A percentile compares a stretch with the other conserved stretches of the same genome.
Conservation (phyloP, 2,797 vertebrate genomes). For the Numenius phaeopus region DNA sequence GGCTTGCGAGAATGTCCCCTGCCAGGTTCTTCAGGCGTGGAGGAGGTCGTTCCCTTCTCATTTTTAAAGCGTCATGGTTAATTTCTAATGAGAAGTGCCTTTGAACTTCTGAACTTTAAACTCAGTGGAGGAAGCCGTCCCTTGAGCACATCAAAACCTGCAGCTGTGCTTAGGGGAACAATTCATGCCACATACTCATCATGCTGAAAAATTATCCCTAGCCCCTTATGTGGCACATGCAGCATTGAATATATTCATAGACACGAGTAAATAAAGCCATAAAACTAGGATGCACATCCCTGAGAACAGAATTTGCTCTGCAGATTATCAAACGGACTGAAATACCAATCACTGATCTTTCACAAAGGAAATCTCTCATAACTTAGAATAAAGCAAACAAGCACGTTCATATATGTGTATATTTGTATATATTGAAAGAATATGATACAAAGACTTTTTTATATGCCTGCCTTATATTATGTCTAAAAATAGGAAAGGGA, state of each 20-base stretch:
- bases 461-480: neutral
- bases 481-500: neutral
- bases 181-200: conserved; percentile 1
- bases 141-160: conserved; percentile 7
- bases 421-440: neutral
- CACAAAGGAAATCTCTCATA: neutral
- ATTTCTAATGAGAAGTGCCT: conserved; percentile 63
- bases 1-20: neutral
- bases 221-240: neutral
- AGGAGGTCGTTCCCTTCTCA: neutral
- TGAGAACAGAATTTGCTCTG: neutral
- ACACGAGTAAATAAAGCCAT: neutral
- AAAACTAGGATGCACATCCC: neutral
- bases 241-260: neutral
- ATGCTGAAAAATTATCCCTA: neutral
- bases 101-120: conserved; percentile 69
- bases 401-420: too few relatives aligned
- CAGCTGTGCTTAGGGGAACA: neutral
- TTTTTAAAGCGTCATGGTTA: conserved; percentile 25
- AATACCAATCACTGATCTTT: neutral
- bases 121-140: neutral
- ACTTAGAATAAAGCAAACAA: neutral
- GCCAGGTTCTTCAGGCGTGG: conserved; percentile 15
- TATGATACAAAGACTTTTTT: neutral
- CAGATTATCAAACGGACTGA: neutral